phyloP scores from a whole-genome alignment of 2,888 invertebrate species.

The Amphiduros pacificus region DNA sequence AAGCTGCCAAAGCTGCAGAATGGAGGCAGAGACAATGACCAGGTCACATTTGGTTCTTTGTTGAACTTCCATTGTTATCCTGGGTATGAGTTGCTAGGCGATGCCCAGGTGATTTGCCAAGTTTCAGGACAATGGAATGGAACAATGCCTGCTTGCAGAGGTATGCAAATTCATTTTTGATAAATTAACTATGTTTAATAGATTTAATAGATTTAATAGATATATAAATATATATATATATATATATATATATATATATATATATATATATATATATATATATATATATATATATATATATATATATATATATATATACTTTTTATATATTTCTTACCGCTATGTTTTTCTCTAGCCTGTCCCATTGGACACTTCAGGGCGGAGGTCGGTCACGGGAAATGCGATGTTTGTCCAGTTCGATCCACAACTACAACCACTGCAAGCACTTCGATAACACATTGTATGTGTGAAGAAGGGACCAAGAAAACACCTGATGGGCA shows the following conservation, averaged over 20 bases:
- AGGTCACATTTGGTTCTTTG: background rate
- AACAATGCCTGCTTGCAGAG: background rate
- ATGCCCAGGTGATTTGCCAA: background rate
- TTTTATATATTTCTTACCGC: too few relatives aligned
- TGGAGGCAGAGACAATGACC: background rate
- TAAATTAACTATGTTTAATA: too few relatives aligned
- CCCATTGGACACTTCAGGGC: background rate
- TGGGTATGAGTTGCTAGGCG: background rate
- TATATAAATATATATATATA: too few relatives aligned
- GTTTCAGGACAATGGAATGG: background rate
- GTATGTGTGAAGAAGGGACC: background rate
- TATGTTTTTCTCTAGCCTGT: too few relatives aligned
- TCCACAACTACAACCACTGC: background rate
- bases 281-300: too few relatives aligned
- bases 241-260: too few relatives aligned
- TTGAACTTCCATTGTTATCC: background rate
- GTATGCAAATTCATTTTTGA: too few relatives aligned
- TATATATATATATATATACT: too few relatives aligned
- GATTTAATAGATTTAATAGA: too few relatives aligned
- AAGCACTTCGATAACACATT: background rate
- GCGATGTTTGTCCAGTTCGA: background rate
- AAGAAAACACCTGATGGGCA: background rate
- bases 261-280: too few relatives aligned
- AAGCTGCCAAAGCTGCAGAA: background rate
- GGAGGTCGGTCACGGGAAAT: background rate